Evolutionary conservation across 1,140 invertebrate species (phyloP).

Genomic region (Hesperophylax magnus): DNA sequence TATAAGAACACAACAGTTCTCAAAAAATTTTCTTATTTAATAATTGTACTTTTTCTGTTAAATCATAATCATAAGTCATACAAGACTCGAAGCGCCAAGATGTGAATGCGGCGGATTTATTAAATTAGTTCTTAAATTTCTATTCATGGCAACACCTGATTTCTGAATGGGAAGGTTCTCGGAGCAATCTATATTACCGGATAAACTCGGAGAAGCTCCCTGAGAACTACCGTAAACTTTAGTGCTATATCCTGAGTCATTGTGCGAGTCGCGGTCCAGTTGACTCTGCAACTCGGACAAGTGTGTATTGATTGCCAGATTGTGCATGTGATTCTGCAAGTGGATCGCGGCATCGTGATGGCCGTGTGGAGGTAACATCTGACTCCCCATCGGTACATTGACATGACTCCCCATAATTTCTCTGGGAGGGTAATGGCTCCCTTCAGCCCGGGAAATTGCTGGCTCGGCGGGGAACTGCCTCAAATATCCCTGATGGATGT

Average conservation of each 20-base stretch:
- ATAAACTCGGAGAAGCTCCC: constrained; percentile 82
- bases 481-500: constrained; percentile 62
- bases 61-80: constrained; percentile 56
- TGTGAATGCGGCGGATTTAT: constrained; percentile 56
- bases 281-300: constrained; percentile 68
- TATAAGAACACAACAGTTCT: background rate
- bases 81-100: constrained; percentile 68
- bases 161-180: constrained; percentile 58
- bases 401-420: constrained; percentile 60
- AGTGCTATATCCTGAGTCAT: constrained; percentile 85
- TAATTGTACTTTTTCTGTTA: constrained; percentile 40
- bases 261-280: constrained; percentile 77
- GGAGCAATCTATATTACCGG: constrained; percentile 71
- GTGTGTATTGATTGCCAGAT: constrained; percentile 69
- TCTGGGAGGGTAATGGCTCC: constrained; percentile 59
- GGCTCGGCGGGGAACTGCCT: constrained; percentile 60
- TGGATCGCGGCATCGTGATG: constrained; percentile 59
- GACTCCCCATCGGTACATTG: constrained; percentile 25
- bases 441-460: constrained; percentile 54
- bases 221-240: constrained; percentile 84
- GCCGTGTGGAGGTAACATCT: constrained; percentile 25
- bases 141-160: constrained; percentile 49
- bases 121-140: constrained; percentile 46
- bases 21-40: constrained; percentile 13
- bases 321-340: constrained; percentile 66